Evolutionary conservation across 2,888 invertebrate species (phyloP).

Genomic region (Axea sp.): DNA sequence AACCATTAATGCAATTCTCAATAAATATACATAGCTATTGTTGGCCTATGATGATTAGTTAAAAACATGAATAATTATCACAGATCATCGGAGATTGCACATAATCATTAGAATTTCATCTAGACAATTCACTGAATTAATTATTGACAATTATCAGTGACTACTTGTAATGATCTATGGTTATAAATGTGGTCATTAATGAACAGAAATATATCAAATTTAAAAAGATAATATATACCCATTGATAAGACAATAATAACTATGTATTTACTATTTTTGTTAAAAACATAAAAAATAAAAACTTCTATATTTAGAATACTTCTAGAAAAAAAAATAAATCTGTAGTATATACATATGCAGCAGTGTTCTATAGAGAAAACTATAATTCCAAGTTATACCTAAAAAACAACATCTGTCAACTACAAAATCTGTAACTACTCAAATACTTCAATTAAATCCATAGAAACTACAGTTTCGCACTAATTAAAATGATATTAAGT

Average conservation of each 20-base stretch:
- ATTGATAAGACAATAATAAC: constrained; percentile 41
- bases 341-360: neutral
- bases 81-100: constrained; percentile 14
- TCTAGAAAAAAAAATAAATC: neutral
- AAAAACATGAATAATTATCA: constrained; percentile 29
- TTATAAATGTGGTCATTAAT: constrained; percentile 11
- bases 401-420: constrained; percentile 8
- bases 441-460: too few species aligned
- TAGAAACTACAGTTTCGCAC: too few species aligned
- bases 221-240: constrained; percentile 9
- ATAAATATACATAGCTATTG: constrained; percentile 20
- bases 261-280: constrained; percentile 42
- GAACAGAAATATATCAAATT: neutral
- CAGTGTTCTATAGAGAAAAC: constrained; percentile 5
- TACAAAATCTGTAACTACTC: too few species aligned
- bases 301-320: constrained; percentile 21
- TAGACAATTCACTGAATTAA: constrained; percentile 15
- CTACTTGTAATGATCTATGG: constrained; percentile 9
- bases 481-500: too few species aligned
- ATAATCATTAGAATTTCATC: constrained; percentile 18
- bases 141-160: constrained; percentile 19
- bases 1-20: constrained; percentile 14
- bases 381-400: constrained; percentile 9
- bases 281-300: constrained; percentile 1
- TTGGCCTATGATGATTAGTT: constrained; percentile 47